Conservation (phyloP, 1,140 invertebrate species). For the Limonius californicus region DNA sequence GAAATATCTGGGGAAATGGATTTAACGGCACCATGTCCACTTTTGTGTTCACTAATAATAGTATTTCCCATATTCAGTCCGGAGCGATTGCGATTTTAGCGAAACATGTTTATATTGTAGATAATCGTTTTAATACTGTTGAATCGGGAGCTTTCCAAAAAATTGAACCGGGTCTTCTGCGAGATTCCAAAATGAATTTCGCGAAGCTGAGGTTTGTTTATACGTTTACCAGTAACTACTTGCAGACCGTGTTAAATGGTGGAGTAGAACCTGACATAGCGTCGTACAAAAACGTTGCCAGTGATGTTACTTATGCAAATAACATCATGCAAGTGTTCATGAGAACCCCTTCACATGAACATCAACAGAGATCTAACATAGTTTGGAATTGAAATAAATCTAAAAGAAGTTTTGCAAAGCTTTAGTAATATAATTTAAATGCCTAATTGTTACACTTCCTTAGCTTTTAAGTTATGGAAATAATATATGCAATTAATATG, state of each 20-base stretch:
- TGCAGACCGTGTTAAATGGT: conserved; percentile 47
- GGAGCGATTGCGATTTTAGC: conserved; percentile 46
- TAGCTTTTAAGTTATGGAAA: too few species aligned
- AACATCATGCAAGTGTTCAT: conserved; percentile 51
- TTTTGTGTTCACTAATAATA: conserved; percentile 46
- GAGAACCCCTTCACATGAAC: too few species aligned
- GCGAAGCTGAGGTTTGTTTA: conserved; percentile 34
- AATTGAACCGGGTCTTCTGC: conserved; percentile 43
- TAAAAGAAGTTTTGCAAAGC: too few species aligned
- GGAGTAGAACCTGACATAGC: conserved; percentile 48
- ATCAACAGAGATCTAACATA: too few species aligned
- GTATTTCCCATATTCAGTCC: conserved; percentile 44
- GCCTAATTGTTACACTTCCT: too few species aligned
- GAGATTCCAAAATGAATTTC: conserved; percentile 38
- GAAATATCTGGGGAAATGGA: not conserved
- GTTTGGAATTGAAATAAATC: too few species aligned
- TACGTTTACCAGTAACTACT: conserved; percentile 47
- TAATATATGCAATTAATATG: too few species aligned
- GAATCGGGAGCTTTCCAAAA: conserved; percentile 48
- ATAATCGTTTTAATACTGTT: conserved; percentile 46
- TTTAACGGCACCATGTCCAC: conserved; percentile 49
- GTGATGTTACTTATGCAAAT: conserved; percentile 43
- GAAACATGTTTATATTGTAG: conserved; percentile 46
- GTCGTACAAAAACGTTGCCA: conserved; percentile 47
- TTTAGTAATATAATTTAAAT: too few species aligned